Conservation (phyloP, 2,888 invertebrate species). For the Neria commutata region DNA sequence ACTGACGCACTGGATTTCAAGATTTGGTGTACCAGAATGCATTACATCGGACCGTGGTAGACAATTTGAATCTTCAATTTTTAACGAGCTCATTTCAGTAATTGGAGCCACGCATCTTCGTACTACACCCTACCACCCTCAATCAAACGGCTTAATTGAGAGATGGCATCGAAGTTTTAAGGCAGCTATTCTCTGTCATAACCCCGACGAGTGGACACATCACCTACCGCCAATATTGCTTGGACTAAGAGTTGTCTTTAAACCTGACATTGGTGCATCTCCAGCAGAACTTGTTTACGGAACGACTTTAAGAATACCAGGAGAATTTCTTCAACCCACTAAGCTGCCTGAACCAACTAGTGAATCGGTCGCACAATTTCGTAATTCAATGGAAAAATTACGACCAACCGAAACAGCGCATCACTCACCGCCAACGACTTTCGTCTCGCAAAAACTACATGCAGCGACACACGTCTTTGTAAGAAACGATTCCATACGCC, state of each 20-base stretch:
- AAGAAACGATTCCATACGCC: background rate
- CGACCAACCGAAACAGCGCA: background rate
- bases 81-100: background rate
- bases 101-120: background rate
- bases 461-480: constrained; percentile 1
- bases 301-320: background rate
- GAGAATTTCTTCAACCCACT: background rate
- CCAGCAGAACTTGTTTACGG: background rate
- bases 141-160: background rate
- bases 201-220: background rate
- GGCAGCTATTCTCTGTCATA: background rate
- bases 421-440: background rate
- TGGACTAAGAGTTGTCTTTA: background rate
- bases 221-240: background rate
- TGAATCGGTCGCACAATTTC: background rate
- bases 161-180: background rate
- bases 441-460: background rate
- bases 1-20: constrained; percentile 6
- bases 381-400: background rate
- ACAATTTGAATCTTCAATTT: constrained; percentile 5
- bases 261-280: background rate
- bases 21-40: background rate
- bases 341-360: background rate
- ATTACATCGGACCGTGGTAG: constrained; percentile 2
- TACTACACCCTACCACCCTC: background rate